Evolutionary conservation across 2,888 invertebrate species (phyloP).

Genomic region (Melanostoma scalare): DNA sequence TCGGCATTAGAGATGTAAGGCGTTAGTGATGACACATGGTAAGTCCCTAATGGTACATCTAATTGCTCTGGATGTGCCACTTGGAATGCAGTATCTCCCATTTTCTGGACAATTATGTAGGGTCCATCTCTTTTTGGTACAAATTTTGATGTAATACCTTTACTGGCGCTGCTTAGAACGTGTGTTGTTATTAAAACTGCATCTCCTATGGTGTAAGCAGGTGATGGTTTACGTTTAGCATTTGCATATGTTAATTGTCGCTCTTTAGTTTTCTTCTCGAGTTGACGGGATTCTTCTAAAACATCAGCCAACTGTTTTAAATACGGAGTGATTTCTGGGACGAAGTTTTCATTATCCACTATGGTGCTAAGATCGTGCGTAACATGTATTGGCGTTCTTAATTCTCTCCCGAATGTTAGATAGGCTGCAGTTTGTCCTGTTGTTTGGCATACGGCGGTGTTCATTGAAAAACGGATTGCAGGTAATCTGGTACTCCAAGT

Average conservation of each 20-base stretch:
- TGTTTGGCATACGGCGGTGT: conserved; percentile 74
- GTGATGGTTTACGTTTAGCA: conserved; percentile 3
- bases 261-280: background rate
- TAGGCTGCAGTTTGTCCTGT: conserved; percentile 77
- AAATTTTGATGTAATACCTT: background rate
- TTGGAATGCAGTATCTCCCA: background rate
- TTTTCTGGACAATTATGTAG: background rate
- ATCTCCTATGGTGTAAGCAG: no score
- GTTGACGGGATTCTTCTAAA: conserved; percentile 7
- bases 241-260: conserved; percentile 1
- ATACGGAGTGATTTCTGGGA: background rate
- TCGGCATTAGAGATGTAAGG: background rate
- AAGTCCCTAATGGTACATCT: background rate
- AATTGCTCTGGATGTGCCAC: background rate
- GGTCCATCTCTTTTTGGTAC: conserved; percentile 10
- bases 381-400: conserved; percentile 72
- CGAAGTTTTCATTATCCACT: background rate
- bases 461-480: conserved; percentile 78
- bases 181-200: no score
- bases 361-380: conserved; percentile 5
- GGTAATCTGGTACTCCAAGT: conserved; percentile 71
- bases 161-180: no score
- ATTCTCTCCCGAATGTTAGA: conserved; percentile 77
- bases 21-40: conserved; percentile 8
- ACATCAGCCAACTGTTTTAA: conserved; percentile 6